phyloP scores from a whole-genome alignment of 2,113 vertebrate species.

The Clarias batrachus region DNA sequence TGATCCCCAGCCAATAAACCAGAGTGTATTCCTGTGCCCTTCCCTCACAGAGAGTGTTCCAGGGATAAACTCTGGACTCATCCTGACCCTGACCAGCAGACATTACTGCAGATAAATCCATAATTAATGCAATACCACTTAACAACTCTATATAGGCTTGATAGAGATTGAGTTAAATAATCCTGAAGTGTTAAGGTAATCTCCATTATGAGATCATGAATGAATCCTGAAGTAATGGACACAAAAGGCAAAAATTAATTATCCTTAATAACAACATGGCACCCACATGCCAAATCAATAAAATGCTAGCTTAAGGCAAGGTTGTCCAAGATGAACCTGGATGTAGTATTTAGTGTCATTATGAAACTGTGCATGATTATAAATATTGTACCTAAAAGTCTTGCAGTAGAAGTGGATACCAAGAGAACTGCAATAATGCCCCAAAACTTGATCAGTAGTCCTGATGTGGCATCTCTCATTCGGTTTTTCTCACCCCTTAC shows the following conservation, averaged over 20 bases:
- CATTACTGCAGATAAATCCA: too few species aligned
- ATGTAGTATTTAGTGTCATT: not conserved
- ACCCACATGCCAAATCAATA: not conserved
- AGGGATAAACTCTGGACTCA: not conserved
- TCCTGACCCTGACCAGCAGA: not conserved
- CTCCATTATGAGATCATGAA: too few species aligned
- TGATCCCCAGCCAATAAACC: not conserved
- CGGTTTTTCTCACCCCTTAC: not conserved
- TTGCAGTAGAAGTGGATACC: not conserved
- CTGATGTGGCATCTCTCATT: not conserved
- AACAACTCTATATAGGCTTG: not conserved
- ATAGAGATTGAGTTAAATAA: not conserved
- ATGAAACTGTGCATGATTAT: not conserved
- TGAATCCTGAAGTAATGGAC: not conserved
- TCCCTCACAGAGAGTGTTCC: not conserved
- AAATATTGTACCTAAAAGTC: not conserved
- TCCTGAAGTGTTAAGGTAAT: not conserved
- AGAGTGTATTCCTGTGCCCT: not conserved
- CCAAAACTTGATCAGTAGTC: not conserved
- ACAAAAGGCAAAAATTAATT: not conserved
- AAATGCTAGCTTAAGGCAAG: constrained; percentile 25
- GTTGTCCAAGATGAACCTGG: not conserved
- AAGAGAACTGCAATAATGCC: not conserved
- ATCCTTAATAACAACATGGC: not conserved
- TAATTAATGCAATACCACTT: not conserved